Conservation (phyloP, 2,113 vertebrate genomes). For the Tringa solitaria region DNA sequence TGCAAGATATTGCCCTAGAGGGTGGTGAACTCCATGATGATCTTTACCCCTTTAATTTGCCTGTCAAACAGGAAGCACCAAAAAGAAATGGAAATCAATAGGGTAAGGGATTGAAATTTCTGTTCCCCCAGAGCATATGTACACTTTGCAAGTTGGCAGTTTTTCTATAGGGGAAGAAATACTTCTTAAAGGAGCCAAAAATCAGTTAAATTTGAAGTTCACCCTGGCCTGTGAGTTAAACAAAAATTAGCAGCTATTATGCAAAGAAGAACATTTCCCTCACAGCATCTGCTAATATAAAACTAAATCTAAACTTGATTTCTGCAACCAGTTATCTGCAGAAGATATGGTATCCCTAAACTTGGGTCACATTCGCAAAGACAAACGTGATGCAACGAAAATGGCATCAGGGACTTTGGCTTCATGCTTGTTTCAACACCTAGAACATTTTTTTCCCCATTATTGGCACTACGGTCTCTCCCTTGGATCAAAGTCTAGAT, state of each 20-base stretch:
- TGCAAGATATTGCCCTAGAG: constrained; percentile 34
- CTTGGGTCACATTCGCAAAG: neutral
- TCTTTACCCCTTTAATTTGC: constrained; percentile 61
- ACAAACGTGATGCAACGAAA: neutral
- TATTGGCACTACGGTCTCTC: neutral
- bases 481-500: neutral
- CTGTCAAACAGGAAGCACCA: constrained; percentile 43
- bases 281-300: constrained; percentile 2
- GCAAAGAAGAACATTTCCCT: constrained; percentile 26
- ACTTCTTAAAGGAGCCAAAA: constrained; percentile 36
- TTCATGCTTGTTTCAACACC: neutral
- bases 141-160: constrained; percentile 11
- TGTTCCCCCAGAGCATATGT: neutral
- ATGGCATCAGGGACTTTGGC: neutral
- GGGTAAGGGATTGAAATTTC: constrained; percentile 47
- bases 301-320: neutral
- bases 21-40: neutral
- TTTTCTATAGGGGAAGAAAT: constrained; percentile 22
- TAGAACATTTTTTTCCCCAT: neutral
- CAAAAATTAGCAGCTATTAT: constrained; percentile 41
- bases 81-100: constrained; percentile 60
- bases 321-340: neutral
- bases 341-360: neutral
- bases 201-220: constrained; percentile 29
- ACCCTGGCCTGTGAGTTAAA: neutral